Base-by-base conservation (phyloP, 2,888 invertebrate species). In the Fabriciana adippe region DNA sequence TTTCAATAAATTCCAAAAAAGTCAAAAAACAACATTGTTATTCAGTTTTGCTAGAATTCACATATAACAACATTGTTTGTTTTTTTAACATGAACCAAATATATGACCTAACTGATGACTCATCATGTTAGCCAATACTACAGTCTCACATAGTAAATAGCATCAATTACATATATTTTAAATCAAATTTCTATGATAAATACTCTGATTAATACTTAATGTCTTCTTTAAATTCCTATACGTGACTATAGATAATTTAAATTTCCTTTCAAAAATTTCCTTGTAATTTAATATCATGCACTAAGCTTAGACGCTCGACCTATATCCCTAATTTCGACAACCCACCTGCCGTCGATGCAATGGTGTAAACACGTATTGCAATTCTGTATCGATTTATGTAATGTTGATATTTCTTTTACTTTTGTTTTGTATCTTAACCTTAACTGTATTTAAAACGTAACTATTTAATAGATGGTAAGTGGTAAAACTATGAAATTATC, bases 271-370 rank as follows among this genome's bases (percentile, higher is more conserved):
- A 41, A 41, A 41, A 54, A 64, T 31, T 66, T 63, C 66, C 67
- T 70, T 65, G 56, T 64, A 71, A 64, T 55, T 64, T 71, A 51
- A 62, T 63, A 68, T 68, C 68, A 59, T 51, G 65, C 54, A 64
- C 60, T 57, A 31, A 61, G 65, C 65, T 63, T 65, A 60, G 53
- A 64, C 64, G 63, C 56, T 64, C 68, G 87, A 88, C 88, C 88
- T 79, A 87, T 77, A 86, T 85, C 74, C 82, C 79, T 75, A 81
- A 81, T 83, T 84, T 80, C 75, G 79, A 78, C 78, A 79, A 77
- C 76, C 76, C 75, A 71, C 73, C 71, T 73, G 72, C 73, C 71
- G 73, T 75, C 77, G 76, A 67, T 76, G 78, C 75, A 74, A 72
- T 70, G 70, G 70, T 60, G 69, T 73, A 70, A 66, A 68, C 59